Percentiles rank a stretch among this genome's conserved stretches.
Evolutionary conservation across 2,888 invertebrate genomes (phyloP).

Genomic region (Beris morrisii): DNA sequence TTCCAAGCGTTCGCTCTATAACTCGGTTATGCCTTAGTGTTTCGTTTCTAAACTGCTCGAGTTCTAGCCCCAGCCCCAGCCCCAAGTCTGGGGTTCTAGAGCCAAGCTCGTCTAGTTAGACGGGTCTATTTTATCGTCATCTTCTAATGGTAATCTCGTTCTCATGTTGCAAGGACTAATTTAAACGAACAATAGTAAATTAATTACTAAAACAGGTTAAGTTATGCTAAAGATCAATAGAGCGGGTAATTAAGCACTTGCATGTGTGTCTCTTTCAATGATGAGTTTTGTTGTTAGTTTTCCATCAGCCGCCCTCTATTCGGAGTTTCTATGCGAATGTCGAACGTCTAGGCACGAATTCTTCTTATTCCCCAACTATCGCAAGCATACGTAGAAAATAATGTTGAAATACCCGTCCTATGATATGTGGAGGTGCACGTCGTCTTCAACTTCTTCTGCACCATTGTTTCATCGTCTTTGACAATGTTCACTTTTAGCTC

Average conservation of each 20-base stretch:
- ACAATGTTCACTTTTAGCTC: too few species aligned
- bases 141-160: conserved; percentile 40
- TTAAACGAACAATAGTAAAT: conserved; percentile 55
- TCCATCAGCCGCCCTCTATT: too few species aligned
- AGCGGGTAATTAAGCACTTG: conserved; percentile 45
- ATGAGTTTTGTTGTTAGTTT: conserved; percentile 1
- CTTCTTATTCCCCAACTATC: background rate
- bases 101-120: conserved; percentile 5
- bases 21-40: conserved; percentile 24
- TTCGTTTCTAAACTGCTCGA: conserved; percentile 19
- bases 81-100: background rate
- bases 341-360: conserved; percentile 24
- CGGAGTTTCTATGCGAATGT: too few species aligned
- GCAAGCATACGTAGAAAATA: too few species aligned
- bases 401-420: background rate
- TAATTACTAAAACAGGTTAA: conserved; percentile 55
- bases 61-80: background rate
- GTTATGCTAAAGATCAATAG: conserved; percentile 50
- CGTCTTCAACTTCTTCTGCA: too few species aligned
- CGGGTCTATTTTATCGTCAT: conserved; percentile 31
- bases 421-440: too few species aligned
- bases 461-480: too few species aligned
- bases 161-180: conserved; percentile 47
- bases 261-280: conserved; percentile 37
- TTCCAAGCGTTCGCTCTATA: conserved; percentile 17